Base-by-base conservation (phyloP, 1,140 invertebrate species). In the Trichomalopsis sarcophagae region DNA sequence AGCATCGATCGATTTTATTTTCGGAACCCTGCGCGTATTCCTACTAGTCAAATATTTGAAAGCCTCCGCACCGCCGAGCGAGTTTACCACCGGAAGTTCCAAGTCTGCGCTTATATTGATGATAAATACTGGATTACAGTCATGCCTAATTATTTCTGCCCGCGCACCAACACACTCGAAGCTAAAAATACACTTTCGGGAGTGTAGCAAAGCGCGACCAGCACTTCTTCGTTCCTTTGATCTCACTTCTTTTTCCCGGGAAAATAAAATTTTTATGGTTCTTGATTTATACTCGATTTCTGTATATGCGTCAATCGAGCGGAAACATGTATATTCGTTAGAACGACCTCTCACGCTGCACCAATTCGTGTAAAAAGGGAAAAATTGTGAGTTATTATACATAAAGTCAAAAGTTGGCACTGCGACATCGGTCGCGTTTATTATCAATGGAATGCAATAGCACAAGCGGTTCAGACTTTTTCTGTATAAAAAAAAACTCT, bases 51-150 rank as follows among this genome's bases (percentile, higher is more conserved):
- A 62, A 62, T 79, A 66, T 79, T 79, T 79, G 66, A 68, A 68
- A 68, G 47, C 21, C 6, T n/a, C 2, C 33, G 50, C 27, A 27
- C 33, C 33, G 33, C 33, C 4, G 33, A 3, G 5, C n/a, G 27
- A 17, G 62, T 71, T 81, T 71, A 81, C 40, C 40, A 81, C 40
- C 40, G 79, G 10, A 23, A 71, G 23, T 27, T 71, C 69, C 13
- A 13, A 47, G 36, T 71, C 10, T 47, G 79, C 10, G 68, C 77
- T 79, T 44, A 11, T 36, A 79, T 79, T 13, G 50, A 68, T 9
- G n/a, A 71, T 81, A 81, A 81, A 81, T 81, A 21, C n/a, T 47
- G 36, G 79, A 69, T 69, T 44, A 81, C 66, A 47, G 33, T 81
- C 44, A 44, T 81, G 66, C 11, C 23, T 69, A 71, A 81, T 81